A percentile compares a stretch with the other conserved stretches of the same genome.
phyloP scores from a whole-genome alignment of 2,888 invertebrate genomes.

The Mimas tiliae region DNA sequence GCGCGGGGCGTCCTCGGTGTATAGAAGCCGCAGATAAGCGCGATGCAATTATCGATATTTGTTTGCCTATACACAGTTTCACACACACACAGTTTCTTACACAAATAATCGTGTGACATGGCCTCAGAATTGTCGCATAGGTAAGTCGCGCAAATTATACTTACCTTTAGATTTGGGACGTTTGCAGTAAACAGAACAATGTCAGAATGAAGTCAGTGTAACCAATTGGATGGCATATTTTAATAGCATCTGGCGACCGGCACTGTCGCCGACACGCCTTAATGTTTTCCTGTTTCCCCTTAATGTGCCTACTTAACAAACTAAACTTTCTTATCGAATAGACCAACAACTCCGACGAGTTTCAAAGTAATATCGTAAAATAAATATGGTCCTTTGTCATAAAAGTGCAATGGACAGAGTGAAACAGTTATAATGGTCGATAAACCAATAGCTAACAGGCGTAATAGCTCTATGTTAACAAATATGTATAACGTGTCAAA shows the following conservation, averaged over 20 bases:
- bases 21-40: too few relatives aligned
- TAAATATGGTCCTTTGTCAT: constrained; percentile 57
- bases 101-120: too few relatives aligned
- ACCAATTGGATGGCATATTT: constrained; percentile 80
- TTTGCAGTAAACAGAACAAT: constrained; percentile 49
- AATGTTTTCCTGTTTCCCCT: constrained; percentile 80
- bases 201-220: constrained; percentile 63
- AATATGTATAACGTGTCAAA: too few relatives aligned
- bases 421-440: constrained; percentile 30
- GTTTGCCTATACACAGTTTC: too few relatives aligned
- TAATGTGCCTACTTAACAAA: constrained; percentile 82
- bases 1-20: too few relatives aligned
- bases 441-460: constrained; percentile 27
- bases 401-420: constrained; percentile 42
- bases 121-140: too few relatives aligned
- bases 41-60: too few relatives aligned
- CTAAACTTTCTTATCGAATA: constrained; percentile 80
- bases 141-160: constrained; percentile 64
- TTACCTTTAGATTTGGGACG: constrained; percentile 55
- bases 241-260: constrained; percentile 76
- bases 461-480: background rate
- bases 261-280: constrained; percentile 72
- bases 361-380: constrained; percentile 67
- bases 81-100: too few relatives aligned
- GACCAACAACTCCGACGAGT: constrained; percentile 68